Evolutionary conservation across 1,140 invertebrate genomes (phyloP), one percentile per base, ranked within the genome.

Genomic region (Glossosoma conforme): DNA sequence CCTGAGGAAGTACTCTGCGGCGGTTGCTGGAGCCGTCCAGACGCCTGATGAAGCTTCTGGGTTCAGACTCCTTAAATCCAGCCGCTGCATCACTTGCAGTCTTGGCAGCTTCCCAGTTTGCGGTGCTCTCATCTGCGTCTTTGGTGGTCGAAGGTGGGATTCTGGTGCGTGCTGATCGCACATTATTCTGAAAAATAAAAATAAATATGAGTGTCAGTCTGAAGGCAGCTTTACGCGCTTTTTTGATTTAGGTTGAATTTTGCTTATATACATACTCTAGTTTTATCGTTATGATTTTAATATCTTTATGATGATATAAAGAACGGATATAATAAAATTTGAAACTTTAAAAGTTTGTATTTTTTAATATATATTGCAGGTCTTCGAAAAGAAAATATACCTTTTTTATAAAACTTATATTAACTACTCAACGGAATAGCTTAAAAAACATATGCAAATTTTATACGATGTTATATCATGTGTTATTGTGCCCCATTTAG

Each of bases 171-270:
- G 30, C 9, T 13, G 37, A 50, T 44, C 45, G 38, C 15, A 41
- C 37, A 44, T 52, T 56, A 32, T 33, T 57, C 55, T 57, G 55
- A 32, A 57, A 56, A 48, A 41, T 49, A 53, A 53, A 43, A 17
- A 43, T 40, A 21, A 22, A 3, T 22, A 37, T 47, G 9, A 28
- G 6, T 13, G 15, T 33, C 15, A 33, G 15, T n/a, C n/a, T n/a
- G n/a, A 28, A 8, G 6, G n/a, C 25, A 8, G 6, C 25, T n/a
- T 28, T 28, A 28, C 25, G 25, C n/a, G 25, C 25, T 8, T 28
- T 28, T 8, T 8, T 8, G 6, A 8, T 8, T 28, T 28, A n/a
- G 6, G 6, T 28, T 8, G n/a, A 8, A 13, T 33, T 33, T 15
- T 11, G 15, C 3, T 33, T 33, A 13, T 33, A 4, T 33, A 5